phyloP scores from a whole-genome alignment of 2,888 invertebrate genomes.

The Athripsodes cinereus region DNA sequence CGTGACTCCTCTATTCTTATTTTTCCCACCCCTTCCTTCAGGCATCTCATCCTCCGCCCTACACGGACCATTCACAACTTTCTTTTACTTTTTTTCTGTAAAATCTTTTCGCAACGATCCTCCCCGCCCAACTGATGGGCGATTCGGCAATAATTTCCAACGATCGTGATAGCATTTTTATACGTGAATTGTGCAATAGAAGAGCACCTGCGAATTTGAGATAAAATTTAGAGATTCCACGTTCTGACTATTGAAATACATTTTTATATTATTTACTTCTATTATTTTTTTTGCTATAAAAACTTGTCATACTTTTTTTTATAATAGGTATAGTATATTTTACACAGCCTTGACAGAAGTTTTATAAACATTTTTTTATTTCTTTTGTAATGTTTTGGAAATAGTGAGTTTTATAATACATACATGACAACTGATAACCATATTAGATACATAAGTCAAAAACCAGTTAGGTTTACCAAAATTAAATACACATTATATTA shows the following conservation, averaged over 20 bases:
- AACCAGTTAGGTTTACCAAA: no score
- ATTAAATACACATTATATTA: not conserved
- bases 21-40: not conserved
- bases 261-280: no score
- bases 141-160: not conserved
- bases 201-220: not conserved
- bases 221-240: not conserved
- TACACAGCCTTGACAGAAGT: no score
- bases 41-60: not conserved
- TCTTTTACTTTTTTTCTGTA: not conserved
- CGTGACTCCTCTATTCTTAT: slow-evolving; percentile 20
- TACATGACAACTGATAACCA: not conserved
- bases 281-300: no score
- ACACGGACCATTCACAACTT: not conserved
- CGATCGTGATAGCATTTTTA: not conserved
- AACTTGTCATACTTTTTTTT: no score
- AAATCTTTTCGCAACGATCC: not conserved
- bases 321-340: no score
- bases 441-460: not conserved
- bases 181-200: not conserved
- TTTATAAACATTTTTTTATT: no score
- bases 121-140: not conserved
- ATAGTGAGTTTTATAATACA: not conserved
- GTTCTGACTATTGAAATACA: no score
- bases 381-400: no score